Evolutionary conservation across 2,888 invertebrate species (phyloP), one percentile per base, ranked within the genome.

Genomic region (Priapulus caudatus): DNA sequence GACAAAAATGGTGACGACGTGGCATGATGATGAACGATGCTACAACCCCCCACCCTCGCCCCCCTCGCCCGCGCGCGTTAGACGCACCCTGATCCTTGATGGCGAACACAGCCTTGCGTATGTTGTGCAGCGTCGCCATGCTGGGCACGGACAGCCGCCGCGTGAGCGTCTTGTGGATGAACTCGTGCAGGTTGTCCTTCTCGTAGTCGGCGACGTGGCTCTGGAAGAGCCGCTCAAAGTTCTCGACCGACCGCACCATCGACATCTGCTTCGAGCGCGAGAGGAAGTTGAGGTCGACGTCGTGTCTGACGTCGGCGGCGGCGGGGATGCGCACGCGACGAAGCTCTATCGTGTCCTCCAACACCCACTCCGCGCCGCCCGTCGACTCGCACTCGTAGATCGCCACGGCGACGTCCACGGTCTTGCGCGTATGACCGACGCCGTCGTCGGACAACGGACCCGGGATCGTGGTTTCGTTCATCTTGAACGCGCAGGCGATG

Each of bases 341-440:
- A 63, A 97, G 72, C 60, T 92, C 89, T 60, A 97, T 92, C 1
- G 89, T 90, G 63, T 97, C 95, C 69, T 97, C 95, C 10, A 92
- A 74, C 45, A 92, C 78, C 95, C 95, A 97, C 62, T 79, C 78
- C 10, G 77, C 77, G 5, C 79, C 95, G 48, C 92, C 98, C 3
- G 93, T 93, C 59, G 95, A 95, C 74, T 98, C 98, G 70, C 98
- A 99, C 71, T 98, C 98, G 74, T 93, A 97, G 58, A 98, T 93
- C 45, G 92, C 90, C 4, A 98, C 91, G 72, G 61, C 64, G 18
- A 69, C 58, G 55, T 69, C 68, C 57, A 67, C 63, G 54, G 63
- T 64, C 55, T 66, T 64, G 47, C 64, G 62, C 20, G 60, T 61
- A 4, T 65, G 62, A 51, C 63, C 57, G 43, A 64, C 60, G 33